Evolutionary conservation across 2,113 vertebrate species (phyloP), one percentile per base, ranked within the genome.

Genomic region (Okapia johnstoni): DNA sequence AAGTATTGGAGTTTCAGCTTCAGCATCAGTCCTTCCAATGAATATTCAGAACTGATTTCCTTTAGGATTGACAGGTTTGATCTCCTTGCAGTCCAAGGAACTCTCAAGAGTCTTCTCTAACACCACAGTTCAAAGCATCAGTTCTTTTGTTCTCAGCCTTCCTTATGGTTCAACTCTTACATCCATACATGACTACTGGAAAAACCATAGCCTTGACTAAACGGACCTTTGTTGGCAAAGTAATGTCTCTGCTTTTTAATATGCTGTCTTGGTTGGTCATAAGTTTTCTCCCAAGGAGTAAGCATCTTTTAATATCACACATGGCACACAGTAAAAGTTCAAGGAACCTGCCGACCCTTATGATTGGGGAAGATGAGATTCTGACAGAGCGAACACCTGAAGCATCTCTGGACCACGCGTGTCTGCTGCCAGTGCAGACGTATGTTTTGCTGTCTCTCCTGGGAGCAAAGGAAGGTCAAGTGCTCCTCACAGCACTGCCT

Each of bases 111-210:
- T 36, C 63, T 70, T 70, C 8, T 36, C n/a, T 17, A 70, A 36
- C 63, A 70, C n/a, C n/a, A 36, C 33, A 66, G 8, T 66, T 66
- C 33, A 36, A 11, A 36, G 63, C n/a, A 70, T 21, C 63, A 11
- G 0, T 70, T 36, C n/a, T 36, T 36, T 1, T 0, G 17, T 0
- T 0, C n/a, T 21, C 8, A 70, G 63, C n/a, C 36, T 10, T 70
- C 63, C 36, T 70, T 21, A 21, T 11, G 36, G 63, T 36, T 4
- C 63, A 36, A 21, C 19, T 70, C 5, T 70, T n/a, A 70, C 17
- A 21, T 6, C 17, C n/a, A 36, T n/a, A 19, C 63, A 21, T 66
- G 33, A n/a, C 63, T 11, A 70, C 0, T 21, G 63, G 17, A 21
- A 21, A 70, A 70, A 36, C 63, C 9, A 3, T 70, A 36, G 63